phyloP scores from a whole-genome alignment of 2,113 vertebrate genomes.

The Cinclus mexicanus region DNA sequence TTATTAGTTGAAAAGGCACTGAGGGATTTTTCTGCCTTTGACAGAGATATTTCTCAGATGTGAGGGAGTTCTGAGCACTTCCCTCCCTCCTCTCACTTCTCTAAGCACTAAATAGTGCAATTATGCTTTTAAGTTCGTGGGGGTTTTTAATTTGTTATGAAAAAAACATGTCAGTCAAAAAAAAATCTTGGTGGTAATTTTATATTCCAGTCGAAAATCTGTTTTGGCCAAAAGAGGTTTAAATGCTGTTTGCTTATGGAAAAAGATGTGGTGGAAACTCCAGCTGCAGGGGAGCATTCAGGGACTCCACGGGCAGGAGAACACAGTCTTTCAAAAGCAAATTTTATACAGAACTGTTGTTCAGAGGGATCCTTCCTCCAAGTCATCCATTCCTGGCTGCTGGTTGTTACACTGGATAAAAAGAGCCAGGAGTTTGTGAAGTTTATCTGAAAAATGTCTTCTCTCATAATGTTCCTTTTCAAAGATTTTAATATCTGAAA shows the following conservation, averaged over 20 bases:
- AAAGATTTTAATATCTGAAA: background rate
- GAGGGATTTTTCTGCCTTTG: background rate
- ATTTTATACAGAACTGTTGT: background rate
- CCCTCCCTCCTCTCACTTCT: background rate
- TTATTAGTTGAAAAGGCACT: background rate
- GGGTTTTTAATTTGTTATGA: background rate
- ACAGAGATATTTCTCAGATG: background rate
- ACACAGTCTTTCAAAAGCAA: background rate
- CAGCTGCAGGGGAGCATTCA: background rate
- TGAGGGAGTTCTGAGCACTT: background rate
- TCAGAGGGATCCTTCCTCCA: background rate
- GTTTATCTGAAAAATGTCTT: background rate
- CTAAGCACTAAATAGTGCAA: background rate
- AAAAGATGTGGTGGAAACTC: background rate
- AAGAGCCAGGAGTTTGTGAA: background rate
- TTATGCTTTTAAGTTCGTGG: background rate
- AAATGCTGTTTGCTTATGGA: background rate
- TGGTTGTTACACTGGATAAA: background rate
- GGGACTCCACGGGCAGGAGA: background rate
- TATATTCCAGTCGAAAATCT: background rate
- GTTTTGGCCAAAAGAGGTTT: background rate
- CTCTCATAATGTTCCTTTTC: background rate
- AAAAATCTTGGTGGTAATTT: background rate
- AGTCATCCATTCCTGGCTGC: background rate
- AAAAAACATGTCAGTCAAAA: background rate